These are phyloP conservation scores for Carterocephalus palaemon DNA, from an alignment of 2,888 invertebrate species.

Conservation along the genomic window DNA sequence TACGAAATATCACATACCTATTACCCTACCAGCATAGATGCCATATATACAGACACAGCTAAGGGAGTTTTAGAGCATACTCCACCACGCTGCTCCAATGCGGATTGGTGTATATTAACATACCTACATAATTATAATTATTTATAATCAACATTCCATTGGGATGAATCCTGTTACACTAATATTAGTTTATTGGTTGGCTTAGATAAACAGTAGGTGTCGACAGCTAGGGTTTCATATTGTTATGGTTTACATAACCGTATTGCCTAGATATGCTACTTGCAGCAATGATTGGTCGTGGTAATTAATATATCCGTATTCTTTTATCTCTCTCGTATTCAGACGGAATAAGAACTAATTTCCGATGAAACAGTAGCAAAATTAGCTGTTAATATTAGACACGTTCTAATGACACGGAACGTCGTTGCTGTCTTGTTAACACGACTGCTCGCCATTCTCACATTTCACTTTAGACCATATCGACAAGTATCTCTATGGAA, in stretches of 20 bases:
- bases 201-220: constrained; percentile 18
- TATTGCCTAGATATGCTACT: constrained; percentile 56
- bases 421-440: constrained; percentile 46
- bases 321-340: constrained; percentile 12
- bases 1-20: no score
- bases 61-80: no score
- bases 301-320: constrained; percentile 33
- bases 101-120: no score
- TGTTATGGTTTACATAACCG: constrained; percentile 59
- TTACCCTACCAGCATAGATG: no score
- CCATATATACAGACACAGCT: no score
- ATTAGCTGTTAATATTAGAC: constrained; percentile 37
- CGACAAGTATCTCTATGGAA: constrained; percentile 16
- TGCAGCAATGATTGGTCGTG: constrained; percentile 49
- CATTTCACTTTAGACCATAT: constrained; percentile 33
- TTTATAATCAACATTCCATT: no score
- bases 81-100: no score
- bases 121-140: no score
- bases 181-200: constrained; percentile 3
- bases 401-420: constrained; percentile 40
- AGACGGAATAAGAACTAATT: constrained; percentile 28
- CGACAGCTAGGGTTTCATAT: constrained; percentile 21
- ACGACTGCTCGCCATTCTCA: constrained; percentile 37
- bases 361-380: constrained; percentile 14
- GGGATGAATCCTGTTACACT: background rate